These are phyloP conservation scores for Leptinotarsa rubiginosa DNA, from an alignment of 2,888 invertebrate species.

Conservation along the genomic window DNA sequence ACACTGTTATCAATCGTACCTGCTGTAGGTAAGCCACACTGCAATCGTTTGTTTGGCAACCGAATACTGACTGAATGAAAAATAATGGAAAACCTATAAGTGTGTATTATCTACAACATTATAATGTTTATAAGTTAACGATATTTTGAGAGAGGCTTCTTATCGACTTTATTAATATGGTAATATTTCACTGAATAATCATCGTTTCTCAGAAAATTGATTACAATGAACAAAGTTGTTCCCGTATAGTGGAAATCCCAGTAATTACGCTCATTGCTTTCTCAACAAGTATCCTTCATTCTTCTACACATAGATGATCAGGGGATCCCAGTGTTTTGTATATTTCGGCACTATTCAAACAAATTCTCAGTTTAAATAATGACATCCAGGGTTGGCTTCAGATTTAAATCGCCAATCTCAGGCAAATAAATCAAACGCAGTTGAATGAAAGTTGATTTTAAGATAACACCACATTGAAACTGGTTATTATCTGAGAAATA, in stretches of 20 bases:
- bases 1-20: slow-evolving; percentile 16
- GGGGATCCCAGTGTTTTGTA: not conserved
- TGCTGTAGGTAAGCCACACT: slow-evolving; percentile 8
- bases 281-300: not conserved
- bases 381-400: not conserved
- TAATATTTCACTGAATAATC: slow-evolving; percentile 4
- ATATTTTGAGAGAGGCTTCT: slow-evolving; percentile 18
- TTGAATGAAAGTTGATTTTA: too few relatives aligned
- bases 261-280: not conserved
- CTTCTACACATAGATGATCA: not conserved
- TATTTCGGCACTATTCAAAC: too few relatives aligned
- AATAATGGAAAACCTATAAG: slow-evolving; percentile 16
- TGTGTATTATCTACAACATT: slow-evolving; percentile 15
- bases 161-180: slow-evolving; percentile 7
- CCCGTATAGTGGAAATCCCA: slow-evolving; percentile 10
- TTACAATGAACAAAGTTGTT: not conserved
- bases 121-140: slow-evolving; percentile 9
- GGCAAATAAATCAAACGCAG: too few relatives aligned
- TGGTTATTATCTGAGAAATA: too few relatives aligned
- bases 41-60: slow-evolving; percentile 14
- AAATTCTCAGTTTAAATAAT: not conserved
- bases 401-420: not conserved
- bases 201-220: not conserved
- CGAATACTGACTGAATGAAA: slow-evolving; percentile 26
- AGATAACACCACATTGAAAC: too few relatives aligned